phyloP scores from a whole-genome alignment of 30 jellyfish, hydroid and myxozoan species.

The Cassiopea xamachana region DNA sequence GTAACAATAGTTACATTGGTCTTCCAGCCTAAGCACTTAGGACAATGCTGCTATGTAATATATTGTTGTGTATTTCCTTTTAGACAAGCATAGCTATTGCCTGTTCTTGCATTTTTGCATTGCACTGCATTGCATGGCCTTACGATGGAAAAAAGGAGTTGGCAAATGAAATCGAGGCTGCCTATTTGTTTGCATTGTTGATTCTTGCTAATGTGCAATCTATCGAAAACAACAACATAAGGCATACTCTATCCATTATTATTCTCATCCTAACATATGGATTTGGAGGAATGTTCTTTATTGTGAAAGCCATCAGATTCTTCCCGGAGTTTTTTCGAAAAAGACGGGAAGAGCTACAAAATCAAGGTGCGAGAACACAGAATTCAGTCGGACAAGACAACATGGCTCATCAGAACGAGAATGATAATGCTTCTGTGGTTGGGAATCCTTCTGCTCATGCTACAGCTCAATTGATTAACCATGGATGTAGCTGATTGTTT shows the following conservation, averaged over 20 bases:
- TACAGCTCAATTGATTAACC: too few species aligned
- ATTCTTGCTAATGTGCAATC: constrained; percentile 45
- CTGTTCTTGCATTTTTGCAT: constrained; percentile 34
- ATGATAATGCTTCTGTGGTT: too few species aligned
- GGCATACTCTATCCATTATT: constrained; percentile 28
- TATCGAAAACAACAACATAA: background rate
- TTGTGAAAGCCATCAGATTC: constrained; percentile 29
- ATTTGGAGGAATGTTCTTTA: constrained; percentile 17
- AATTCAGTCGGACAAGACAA: too few species aligned
- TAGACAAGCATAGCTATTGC: constrained; percentile 42
- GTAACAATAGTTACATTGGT: background rate
- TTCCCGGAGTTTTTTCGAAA: background rate
- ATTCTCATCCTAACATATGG: constrained; percentile 25
- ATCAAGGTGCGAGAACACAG: too few species aligned
- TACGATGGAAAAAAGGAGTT: too few species aligned
- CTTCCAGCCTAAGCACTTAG: background rate
- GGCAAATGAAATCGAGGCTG: constrained; percentile 60
- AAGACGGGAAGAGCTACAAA: background rate
- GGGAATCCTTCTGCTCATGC: too few species aligned
- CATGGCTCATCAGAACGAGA: too few species aligned
- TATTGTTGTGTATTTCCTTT: background rate
- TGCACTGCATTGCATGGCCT: constrained; percentile 54
- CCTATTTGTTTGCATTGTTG: constrained; percentile 50
- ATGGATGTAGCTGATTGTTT: too few species aligned
- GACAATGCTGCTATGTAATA: too few species aligned